phyloP scores from a whole-genome alignment of 2,797 vertebrate genomes.

The Amblyraja radiata region DNA sequence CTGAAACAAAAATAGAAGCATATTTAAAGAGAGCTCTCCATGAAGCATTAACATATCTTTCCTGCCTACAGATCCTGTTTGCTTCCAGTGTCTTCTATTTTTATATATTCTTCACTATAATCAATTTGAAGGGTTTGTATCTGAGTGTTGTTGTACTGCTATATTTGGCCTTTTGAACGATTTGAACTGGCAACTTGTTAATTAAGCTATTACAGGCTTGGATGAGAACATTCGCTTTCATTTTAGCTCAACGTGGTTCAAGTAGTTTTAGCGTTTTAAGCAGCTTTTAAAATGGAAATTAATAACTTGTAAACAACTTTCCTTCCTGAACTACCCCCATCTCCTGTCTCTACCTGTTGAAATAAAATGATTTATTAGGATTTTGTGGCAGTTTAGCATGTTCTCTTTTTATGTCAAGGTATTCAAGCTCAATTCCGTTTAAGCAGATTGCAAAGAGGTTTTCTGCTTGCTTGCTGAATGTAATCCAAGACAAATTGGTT shows the following conservation, averaged over 20 bases:
- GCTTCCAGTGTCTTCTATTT: background rate
- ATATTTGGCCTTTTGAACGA: background rate
- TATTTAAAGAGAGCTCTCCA: background rate
- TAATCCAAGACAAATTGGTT: background rate
- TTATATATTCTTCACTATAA: background rate
- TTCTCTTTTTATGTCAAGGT: background rate
- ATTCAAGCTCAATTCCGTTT: background rate
- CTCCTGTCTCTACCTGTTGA: background rate
- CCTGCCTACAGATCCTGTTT: background rate
- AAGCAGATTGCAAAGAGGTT: background rate
- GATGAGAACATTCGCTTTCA: background rate
- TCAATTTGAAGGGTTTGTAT: background rate
- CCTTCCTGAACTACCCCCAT: background rate
- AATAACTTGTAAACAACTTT: background rate
- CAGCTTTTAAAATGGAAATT: background rate
- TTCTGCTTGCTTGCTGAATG: background rate
- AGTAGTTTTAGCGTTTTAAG: background rate
- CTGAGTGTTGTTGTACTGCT: background rate
- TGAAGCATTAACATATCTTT: background rate
- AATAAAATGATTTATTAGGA: background rate
- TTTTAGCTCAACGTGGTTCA: background rate
- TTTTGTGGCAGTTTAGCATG: background rate
- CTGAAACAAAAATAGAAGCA: background rate
- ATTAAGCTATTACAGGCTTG: background rate
- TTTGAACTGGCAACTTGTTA: background rate